phyloP scores from a whole-genome alignment of 2,797 vertebrate genomes.

The Saxicola maurus region DNA sequence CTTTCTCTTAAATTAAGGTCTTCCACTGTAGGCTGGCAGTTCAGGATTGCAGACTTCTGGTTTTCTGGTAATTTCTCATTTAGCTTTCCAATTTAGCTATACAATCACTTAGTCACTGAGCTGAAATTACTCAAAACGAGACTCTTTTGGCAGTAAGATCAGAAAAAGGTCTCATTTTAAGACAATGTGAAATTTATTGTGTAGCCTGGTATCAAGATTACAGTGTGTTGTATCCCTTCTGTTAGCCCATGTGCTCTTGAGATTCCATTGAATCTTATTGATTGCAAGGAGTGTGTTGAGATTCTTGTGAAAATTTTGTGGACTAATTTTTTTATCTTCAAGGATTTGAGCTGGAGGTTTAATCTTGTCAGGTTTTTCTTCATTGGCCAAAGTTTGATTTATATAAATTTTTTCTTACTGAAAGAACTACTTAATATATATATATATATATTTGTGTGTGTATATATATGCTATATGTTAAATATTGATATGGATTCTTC shows the following conservation, averaged over 20 bases:
- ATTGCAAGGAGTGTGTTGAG: background rate
- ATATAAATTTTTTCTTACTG: background rate
- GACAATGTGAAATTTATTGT: background rate
- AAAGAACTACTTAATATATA: background rate
- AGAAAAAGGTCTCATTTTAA: background rate
- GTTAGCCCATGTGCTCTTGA: background rate
- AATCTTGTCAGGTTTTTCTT: background rate
- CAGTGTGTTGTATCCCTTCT: background rate
- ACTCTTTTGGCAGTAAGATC: background rate
- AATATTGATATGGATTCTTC: background rate
- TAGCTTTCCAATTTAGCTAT: background rate
- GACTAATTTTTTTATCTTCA: background rate
- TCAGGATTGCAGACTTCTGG: background rate
- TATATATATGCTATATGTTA: background rate
- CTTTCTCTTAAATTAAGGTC: background rate
- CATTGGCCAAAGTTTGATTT: background rate
- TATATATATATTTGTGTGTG: accelerated
- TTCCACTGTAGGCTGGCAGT: background rate
- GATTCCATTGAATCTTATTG: background rate
- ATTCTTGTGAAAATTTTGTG: background rate
- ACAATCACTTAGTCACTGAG: background rate
- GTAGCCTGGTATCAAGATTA: background rate
- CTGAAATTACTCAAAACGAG: background rate
- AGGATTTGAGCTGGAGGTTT: background rate
- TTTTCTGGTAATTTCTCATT: background rate